phyloP scores from a whole-genome alignment of 2,888 invertebrate species.

The Eustalomyia histrio region DNA sequence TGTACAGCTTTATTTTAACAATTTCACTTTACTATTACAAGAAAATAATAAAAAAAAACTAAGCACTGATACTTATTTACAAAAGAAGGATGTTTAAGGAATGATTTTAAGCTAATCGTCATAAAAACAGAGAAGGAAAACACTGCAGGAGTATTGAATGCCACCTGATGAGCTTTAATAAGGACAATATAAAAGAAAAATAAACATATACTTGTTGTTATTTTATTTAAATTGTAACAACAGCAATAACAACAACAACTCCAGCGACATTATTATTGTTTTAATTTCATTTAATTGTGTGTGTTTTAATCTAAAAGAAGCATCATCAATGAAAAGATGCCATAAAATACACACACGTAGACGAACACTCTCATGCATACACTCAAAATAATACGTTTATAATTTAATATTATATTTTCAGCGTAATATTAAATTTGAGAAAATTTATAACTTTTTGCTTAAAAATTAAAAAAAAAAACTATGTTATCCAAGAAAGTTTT shows the following conservation, averaged over 20 bases:
- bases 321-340: not conserved
- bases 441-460: too few relatives aligned
- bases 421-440: too few relatives aligned
- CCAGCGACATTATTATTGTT: constrained; percentile 20
- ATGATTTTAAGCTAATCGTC: constrained; percentile 26
- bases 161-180: constrained; percentile 48
- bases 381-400: too few relatives aligned
- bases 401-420: too few relatives aligned
- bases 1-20: constrained; percentile 7
- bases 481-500: too few relatives aligned
- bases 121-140: not conserved
- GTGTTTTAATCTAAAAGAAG: not conserved
- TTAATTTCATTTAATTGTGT: constrained; percentile 18
- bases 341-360: too few relatives aligned
- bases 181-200: constrained; percentile 12
- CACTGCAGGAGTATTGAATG: not conserved
- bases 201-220: constrained; percentile 6
- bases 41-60: not conserved
- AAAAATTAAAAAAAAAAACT: too few relatives aligned
- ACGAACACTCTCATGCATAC: too few relatives aligned
- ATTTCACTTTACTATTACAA: not conserved
- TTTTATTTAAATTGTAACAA: constrained; percentile 12
- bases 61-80: not conserved
- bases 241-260: not conserved
- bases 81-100: constrained; percentile 11